A percentile compares a stretch with the other conserved stretches of the same genome.
phyloP scores from a whole-genome alignment of 1,140 invertebrate species.

The Hermatobates lingyangjiaoensis region DNA sequence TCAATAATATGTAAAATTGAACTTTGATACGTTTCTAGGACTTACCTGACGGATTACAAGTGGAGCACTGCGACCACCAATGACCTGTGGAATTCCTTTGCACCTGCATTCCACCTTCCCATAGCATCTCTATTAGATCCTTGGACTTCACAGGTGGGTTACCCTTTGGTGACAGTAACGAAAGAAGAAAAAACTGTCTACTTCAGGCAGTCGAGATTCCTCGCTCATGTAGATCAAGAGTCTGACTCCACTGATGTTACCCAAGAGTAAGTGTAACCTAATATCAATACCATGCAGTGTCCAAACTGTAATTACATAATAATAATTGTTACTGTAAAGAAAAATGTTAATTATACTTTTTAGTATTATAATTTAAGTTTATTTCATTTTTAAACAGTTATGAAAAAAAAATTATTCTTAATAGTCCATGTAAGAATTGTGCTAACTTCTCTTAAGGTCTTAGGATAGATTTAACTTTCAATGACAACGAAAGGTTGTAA shows the following conservation, averaged over 20 bases:
- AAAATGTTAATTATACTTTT: too few species aligned
- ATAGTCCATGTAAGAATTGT: too few species aligned
- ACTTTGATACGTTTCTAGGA: too few species aligned
- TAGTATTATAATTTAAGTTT: too few species aligned
- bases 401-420: too few species aligned
- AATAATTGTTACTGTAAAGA: not conserved
- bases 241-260: slow-evolving; percentile 30
- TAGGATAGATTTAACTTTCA: too few species aligned
- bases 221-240: slow-evolving; percentile 38
- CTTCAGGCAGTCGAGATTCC: slow-evolving; percentile 52
- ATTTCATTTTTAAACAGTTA: too few species aligned
- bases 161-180: slow-evolving; percentile 51
- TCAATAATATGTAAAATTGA: too few species aligned
- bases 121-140: slow-evolving; percentile 67
- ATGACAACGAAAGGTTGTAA: too few species aligned
- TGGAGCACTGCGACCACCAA: slow-evolving; percentile 62
- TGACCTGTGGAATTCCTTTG: slow-evolving; percentile 49
- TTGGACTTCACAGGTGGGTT: slow-evolving; percentile 85
- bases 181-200: slow-evolving; percentile 30
- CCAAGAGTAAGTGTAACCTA: slow-evolving; percentile 31
- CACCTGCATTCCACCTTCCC: slow-evolving; percentile 16
- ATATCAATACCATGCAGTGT: slow-evolving; percentile 9
- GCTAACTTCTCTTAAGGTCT: too few species aligned
- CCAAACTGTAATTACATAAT: not conserved
- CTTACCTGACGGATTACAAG: slow-evolving; percentile 12